Evolutionary conservation across 2,888 invertebrate species (phyloP), one percentile per base, ranked within the genome.

Genomic region (Mechanitis mazaeus): DNA sequence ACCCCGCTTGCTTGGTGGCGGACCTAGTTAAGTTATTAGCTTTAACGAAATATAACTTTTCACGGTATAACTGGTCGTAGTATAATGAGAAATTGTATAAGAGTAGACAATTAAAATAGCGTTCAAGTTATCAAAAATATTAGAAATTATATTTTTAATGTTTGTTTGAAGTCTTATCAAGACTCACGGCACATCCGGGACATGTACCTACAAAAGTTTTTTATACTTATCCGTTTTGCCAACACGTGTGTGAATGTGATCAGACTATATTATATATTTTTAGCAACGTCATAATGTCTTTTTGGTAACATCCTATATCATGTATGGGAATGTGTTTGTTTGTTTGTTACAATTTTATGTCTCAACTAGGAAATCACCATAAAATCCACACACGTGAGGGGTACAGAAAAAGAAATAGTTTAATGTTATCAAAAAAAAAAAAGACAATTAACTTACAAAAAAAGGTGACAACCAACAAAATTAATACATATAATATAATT

Each of bases 111-210:
- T 58, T 47, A 55, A 53, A 50, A 55, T 54, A 58, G 38, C 20
- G 20, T 42, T 3, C 6, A 9, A 42, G 9, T 7, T 9, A 45
- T 33, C 38, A 50, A 50, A 58, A 55, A 42, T 58, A 55, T 38
- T 55, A 59, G 59, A 63, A 63, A 9, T 42, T 64, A 42, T 59
- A 54, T 45, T 53, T 46, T 60, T 50, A 59, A 45, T 66, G 61
- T 61, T 63, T 66, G 64, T 61, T 54, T 58, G 53, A 57, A 58
- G 45, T 38, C 50, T 57, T 59, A 63, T 63, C 61, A 31, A 33
- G 50, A 33, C 35, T 7, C 28, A 31, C 9, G 35, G 35, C 56
- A 54, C 56, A 63, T 63, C 62, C 62, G 62, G 58, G 31, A 31
- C 31, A n/a, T 45, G 33, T 11, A 35, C 33, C 50, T 35, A 35